These are phyloP conservation scores for Heliconius erato DNA, from an alignment of 2,888 invertebrate genomes.

Conservation along the genomic window DNA sequence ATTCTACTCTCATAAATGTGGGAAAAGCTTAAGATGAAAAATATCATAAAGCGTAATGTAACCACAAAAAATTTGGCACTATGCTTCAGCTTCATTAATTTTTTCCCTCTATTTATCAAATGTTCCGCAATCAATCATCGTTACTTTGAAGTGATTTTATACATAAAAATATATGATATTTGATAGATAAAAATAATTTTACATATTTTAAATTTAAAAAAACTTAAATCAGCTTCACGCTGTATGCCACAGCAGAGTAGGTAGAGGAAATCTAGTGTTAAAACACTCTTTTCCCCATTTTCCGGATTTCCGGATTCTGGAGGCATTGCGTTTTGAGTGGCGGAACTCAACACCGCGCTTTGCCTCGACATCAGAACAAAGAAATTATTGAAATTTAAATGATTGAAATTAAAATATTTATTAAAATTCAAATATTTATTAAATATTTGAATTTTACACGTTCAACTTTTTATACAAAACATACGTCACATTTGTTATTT, in stretches of 20 bases:
- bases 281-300: no score
- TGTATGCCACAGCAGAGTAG: not conserved
- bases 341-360: no score
- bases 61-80: constrained; percentile 31
- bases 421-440: no score
- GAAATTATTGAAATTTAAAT: no score
- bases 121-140: constrained; percentile 27
- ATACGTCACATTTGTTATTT: no score
- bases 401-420: no score
- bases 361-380: no score
- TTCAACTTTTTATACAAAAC: no score
- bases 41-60: not conserved
- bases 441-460: no score
- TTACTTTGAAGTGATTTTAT: constrained; percentile 5
- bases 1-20: not conserved
- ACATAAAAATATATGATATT: not conserved
- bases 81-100: constrained; percentile 27
- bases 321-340: no score
- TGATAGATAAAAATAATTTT: not conserved
- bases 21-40: not conserved
- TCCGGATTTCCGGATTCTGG: no score
- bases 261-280: not conserved
- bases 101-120: constrained; percentile 35
- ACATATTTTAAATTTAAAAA: not conserved
- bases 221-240: not conserved